Conservation (phyloP, 2,888 invertebrate genomes). For the Lithophane leautieri region DNA sequence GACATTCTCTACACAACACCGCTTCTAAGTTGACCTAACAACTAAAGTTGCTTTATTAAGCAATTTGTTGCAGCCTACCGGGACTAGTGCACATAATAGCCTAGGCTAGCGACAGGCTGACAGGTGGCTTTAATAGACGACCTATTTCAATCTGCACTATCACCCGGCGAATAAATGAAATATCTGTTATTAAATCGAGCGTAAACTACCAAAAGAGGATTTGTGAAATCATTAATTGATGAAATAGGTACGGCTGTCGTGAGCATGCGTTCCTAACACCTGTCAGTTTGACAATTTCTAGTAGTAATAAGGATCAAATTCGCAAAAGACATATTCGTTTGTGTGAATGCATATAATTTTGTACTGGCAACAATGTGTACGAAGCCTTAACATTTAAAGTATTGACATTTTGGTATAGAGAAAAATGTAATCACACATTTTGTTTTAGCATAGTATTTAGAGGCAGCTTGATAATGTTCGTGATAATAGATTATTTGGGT, state of each 20-base stretch:
- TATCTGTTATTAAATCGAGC: constrained; percentile 26
- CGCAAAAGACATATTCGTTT: too few species aligned
- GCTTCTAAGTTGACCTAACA: constrained; percentile 11
- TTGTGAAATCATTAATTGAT: constrained; percentile 20
- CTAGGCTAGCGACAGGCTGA: constrained; percentile 30
- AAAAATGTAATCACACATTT: constrained; percentile 39
- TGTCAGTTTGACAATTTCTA: too few species aligned
- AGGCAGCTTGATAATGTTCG: background rate
- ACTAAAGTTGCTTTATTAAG: constrained; percentile 28
- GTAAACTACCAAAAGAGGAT: constrained; percentile 24
- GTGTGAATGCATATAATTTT: constrained; percentile 21
- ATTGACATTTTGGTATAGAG: constrained; percentile 39
- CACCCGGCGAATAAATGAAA: constrained; percentile 30
- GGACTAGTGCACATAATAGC: constrained; percentile 36
- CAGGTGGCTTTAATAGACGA: constrained; percentile 38
- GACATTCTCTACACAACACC: background rate
- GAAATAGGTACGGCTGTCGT: background rate
- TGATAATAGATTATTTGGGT: constrained; percentile 19
- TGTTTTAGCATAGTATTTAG: constrained; percentile 38
- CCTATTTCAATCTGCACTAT: constrained; percentile 42
- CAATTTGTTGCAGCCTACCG: constrained; percentile 54
- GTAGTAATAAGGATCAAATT: too few species aligned
- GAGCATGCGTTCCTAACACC: too few species aligned
- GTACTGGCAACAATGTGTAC: constrained; percentile 15
- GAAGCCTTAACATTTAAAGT: constrained; percentile 39